These are phyloP conservation scores for Carapus acus DNA, from an alignment of 2,797 vertebrate genomes.

Conservation along the genomic window DNA sequence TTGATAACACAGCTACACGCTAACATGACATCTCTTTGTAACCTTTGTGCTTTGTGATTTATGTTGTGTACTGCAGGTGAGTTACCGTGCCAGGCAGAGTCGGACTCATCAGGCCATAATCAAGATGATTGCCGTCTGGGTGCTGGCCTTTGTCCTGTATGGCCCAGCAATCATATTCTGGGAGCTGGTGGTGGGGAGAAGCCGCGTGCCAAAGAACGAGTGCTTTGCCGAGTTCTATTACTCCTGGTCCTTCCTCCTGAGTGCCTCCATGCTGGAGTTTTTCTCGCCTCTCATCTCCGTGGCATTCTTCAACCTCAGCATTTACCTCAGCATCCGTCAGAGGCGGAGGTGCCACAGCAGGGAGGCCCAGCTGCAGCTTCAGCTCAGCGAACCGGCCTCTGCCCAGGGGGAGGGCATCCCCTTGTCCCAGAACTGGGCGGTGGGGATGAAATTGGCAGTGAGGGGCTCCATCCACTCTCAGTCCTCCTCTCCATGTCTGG, in stretches of 20 bases:
- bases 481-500: constrained; percentile 58
- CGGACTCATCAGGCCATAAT: constrained; percentile 64
- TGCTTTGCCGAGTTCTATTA: constrained; percentile 71
- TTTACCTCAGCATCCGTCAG: constrained; percentile 79
- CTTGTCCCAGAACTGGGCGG: constrained; percentile 55
- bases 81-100: constrained; percentile 76
- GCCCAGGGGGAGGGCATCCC: constrained; percentile 47
- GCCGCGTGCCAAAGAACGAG: constrained; percentile 63
- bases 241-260: constrained; percentile 74
- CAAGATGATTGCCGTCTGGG: constrained; percentile 81
- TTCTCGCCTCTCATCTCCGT: constrained; percentile 79
- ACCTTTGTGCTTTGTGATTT: constrained; percentile 23
- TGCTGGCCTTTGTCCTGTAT: constrained; percentile 81
- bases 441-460: constrained; percentile 55
- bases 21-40: no score
- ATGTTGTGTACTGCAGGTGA: constrained; percentile 70
- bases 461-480: constrained; percentile 59
- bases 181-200: constrained; percentile 64
- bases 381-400: constrained; percentile 38
- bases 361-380: constrained; percentile 51
- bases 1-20: no score
- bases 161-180: constrained; percentile 80
- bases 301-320: constrained; percentile 83
- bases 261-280: constrained; percentile 83
- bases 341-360: constrained; percentile 63